Percentiles rank a stretch among this genome's conserved stretches.
Conservation (phyloP, 2,888 invertebrate genomes). For the Plemyria rubiginata region DNA sequence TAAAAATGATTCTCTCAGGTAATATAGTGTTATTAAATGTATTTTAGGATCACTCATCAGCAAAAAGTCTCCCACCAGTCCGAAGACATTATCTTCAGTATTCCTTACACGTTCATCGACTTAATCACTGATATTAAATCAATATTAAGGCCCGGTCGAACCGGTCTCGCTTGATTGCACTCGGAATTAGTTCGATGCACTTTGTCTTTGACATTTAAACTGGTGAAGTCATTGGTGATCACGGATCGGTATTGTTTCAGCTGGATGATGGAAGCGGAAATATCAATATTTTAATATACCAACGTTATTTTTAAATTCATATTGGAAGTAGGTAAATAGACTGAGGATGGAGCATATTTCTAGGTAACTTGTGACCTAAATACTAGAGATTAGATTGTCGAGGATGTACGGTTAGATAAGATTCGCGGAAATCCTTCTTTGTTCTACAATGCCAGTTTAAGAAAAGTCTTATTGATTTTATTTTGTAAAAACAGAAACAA, state of each 20-base stretch:
- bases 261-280: slow-evolving; percentile 23
- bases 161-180: slow-evolving; percentile 46
- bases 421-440: slow-evolving; percentile 36
- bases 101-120: slow-evolving; percentile 34
- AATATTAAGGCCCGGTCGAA: slow-evolving; percentile 40
- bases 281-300: background rate
- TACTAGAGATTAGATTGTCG: slow-evolving; percentile 35
- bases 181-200: slow-evolving; percentile 53
- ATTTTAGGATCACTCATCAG: slow-evolving; percentile 1
- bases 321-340: slow-evolving; percentile 17
- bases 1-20: background rate
- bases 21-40: background rate
- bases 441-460: slow-evolving; percentile 23
- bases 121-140: slow-evolving; percentile 41
- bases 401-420: slow-evolving; percentile 35
- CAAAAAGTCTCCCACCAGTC: slow-evolving; percentile 23
- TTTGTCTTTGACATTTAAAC: slow-evolving; percentile 47
- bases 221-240: slow-evolving; percentile 40
- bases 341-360: slow-evolving; percentile 28
- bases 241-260: slow-evolving; percentile 26
- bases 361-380: slow-evolving; percentile 36
- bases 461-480: slow-evolving; percentile 19
- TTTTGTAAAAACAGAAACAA: too few species aligned
- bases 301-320: slow-evolving; percentile 12
- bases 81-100: slow-evolving; percentile 26